phyloP scores from a whole-genome alignment of 2,113 vertebrate genomes.

The Malurus cyaneus region DNA sequence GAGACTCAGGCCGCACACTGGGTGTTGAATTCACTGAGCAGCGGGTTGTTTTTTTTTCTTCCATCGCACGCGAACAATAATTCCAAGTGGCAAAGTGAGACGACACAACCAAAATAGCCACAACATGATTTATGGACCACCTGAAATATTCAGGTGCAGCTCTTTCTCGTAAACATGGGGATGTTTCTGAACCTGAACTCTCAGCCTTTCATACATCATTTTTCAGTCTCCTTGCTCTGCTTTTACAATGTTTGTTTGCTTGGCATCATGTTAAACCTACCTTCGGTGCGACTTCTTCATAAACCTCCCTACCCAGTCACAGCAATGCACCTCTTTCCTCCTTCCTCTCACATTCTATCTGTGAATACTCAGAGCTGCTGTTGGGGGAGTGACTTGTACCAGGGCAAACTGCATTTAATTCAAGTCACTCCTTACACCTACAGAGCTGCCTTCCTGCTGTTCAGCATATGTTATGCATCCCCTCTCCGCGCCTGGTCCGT shows the following conservation, averaged over 20 bases:
- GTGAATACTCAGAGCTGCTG: neutral
- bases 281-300: neutral
- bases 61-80: too few relatives aligned
- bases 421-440: constrained; percentile 41
- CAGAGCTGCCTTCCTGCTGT: constrained; percentile 21
- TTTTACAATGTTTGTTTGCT: neutral
- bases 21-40: too few relatives aligned
- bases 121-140: too few relatives aligned
- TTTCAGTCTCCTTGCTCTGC: neutral
- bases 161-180: too few relatives aligned
- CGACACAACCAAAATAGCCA: too few relatives aligned
- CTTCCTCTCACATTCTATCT: neutral
- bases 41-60: too few relatives aligned
- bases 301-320: neutral
- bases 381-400: neutral
- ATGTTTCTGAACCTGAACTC: neutral
- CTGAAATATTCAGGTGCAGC: too few relatives aligned
- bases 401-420: constrained; percentile 46
- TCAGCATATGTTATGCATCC: constrained; percentile 49
- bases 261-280: neutral
- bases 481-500: neutral
- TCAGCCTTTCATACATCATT: neutral
- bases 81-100: too few relatives aligned
- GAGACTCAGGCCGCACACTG: too few relatives aligned
- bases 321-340: neutral